Evolutionary conservation across 2,113 vertebrate species (phyloP).

Genomic region (Ochotona curzoniae): DNA sequence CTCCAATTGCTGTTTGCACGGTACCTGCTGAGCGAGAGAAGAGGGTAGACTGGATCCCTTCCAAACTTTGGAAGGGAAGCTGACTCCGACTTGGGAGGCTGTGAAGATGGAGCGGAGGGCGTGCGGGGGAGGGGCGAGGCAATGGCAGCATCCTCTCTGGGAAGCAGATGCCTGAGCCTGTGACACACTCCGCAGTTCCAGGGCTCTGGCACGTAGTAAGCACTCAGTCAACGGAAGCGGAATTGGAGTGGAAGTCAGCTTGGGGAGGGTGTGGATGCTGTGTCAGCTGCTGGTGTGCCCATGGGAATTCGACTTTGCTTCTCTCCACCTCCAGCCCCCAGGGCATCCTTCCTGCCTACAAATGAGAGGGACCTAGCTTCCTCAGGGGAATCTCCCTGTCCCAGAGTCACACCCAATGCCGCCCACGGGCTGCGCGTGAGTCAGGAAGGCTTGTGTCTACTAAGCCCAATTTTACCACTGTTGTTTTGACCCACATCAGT

Average conservation of each 20-base stretch:
- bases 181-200: background rate
- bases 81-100: slow-evolving; percentile 74
- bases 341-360: background rate
- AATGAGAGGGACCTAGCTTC: background rate
- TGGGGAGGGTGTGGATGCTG: background rate
- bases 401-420: background rate
- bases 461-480: background rate
- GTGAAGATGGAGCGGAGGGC: slow-evolving; percentile 77
- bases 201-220: background rate
- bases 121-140: slow-evolving; percentile 56
- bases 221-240: background rate
- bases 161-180: slow-evolving; percentile 14
- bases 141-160: slow-evolving; percentile 49
- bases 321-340: background rate
- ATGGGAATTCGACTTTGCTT: background rate
- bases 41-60: slow-evolving; percentile 80
- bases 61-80: slow-evolving; percentile 81
- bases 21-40: slow-evolving; percentile 83
- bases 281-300: background rate
- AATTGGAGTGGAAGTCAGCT: background rate
- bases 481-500: background rate
- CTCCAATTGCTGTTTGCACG: slow-evolving; percentile 77
- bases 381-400: background rate
- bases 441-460: slow-evolving; percentile 31
- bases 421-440: slow-evolving; percentile 5